Base-by-base conservation (phyloP, 2,888 invertebrate species). In the Notocelia uddmanniana region DNA sequence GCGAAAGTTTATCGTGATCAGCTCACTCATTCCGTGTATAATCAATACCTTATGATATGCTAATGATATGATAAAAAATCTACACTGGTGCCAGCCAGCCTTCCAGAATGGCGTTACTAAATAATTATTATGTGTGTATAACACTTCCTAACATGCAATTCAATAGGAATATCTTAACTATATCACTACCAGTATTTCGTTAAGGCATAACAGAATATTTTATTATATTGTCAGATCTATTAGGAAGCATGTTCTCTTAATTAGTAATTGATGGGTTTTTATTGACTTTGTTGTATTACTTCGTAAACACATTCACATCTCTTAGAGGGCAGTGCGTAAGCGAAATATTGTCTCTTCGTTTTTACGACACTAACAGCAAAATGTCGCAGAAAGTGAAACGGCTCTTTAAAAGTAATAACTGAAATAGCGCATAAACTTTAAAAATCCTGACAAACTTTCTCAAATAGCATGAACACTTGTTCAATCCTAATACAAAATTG, bases 1-100 rank as follows among this genome's bases (percentile, higher is more conserved):
- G 83, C 82, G 76, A 79, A 81, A 76, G 78, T 75, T 73, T 37
- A 31, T 58, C 59, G 75, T 81, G 81, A 83, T 81, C 85, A 84
- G 83, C 52, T 85, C 80, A 81, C 81, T 84, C 83, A 78, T 74
- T 78, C 72, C 78, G 80, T 83, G 80, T 84, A 86, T 84, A 69
- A 74, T 68, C 26, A 68, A 62, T 71, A 87, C 75, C 85, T 88
- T 88, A 90, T 90, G 91, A 92, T 92, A 92, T 92, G 91, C 88
- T 90, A 91, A 90, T 89, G 93, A 92, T 93, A 93, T 93, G 93
- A 92, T 91, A 91, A 85, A 93, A 92, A 92, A 90, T 88, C 89
- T 92, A 91, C 88, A 88, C 89, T 89, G 89, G 89, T 78, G 83
- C 89, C 89, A 87, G 89, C 89, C 91, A 90, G 89, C 82, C 79